Percentiles rank a stretch among this genome's conserved stretches.
Conservation (phyloP, 2,113 vertebrate genomes). For the Parus major region DNA sequence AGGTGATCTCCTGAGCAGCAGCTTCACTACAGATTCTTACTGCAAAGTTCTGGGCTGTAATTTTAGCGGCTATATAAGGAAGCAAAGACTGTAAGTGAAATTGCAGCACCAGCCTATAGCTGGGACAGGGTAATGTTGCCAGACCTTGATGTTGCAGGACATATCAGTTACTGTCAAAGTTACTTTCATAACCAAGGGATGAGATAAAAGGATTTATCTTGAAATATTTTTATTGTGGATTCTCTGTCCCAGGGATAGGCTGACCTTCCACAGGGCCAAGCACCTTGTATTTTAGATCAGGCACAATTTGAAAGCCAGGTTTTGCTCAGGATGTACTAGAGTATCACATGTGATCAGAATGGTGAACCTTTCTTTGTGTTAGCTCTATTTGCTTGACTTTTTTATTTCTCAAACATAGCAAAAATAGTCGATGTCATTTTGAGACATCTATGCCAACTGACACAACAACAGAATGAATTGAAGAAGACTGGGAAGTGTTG, state of each 20-base stretch:
- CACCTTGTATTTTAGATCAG: background rate
- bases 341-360: background rate
- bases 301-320: background rate
- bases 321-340: background rate
- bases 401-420: background rate
- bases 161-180: background rate
- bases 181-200: background rate
- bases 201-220: background rate
- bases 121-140: background rate
- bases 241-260: background rate
- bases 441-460: background rate
- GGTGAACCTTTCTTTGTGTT: background rate
- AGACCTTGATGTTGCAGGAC: constrained; percentile 10
- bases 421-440: background rate
- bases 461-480: background rate
- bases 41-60: background rate
- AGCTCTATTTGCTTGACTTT: background rate
- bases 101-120: background rate
- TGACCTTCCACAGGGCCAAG: background rate
- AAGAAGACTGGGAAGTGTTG: background rate
- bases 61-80: background rate
- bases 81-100: background rate
- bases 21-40: background rate
- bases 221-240: background rate
- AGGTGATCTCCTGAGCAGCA: background rate